A percentile compares a stretch with the other conserved stretches of the same genome.
phyloP scores from a whole-genome alignment of 2,113 vertebrate species.

The Hipposideros armiger region DNA sequence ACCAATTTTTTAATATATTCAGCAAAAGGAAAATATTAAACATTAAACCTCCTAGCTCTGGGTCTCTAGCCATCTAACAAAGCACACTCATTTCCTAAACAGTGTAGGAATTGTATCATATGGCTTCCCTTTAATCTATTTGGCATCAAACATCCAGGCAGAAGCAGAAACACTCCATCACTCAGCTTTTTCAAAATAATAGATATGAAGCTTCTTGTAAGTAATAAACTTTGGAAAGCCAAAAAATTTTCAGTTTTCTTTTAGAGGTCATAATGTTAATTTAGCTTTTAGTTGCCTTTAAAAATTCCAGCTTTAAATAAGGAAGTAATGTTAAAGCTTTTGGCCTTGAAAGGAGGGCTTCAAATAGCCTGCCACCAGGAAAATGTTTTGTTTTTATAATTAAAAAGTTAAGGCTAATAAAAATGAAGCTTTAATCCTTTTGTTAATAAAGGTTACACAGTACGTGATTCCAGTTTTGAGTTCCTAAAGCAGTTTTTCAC shows the following conservation, averaged over 20 bases:
- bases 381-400: slow-evolving; percentile 50
- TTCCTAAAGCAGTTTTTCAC: not conserved
- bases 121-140: not conserved
- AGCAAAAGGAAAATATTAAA: slow-evolving; percentile 69
- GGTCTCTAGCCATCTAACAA: not conserved
- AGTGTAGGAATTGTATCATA: not conserved
- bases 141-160: not conserved
- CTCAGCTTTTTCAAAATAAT: slow-evolving; percentile 25
- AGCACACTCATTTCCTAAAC: not conserved
- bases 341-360: not conserved
- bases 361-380: not conserved
- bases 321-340: not conserved
- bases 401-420: slow-evolving; percentile 19
- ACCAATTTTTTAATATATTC: slow-evolving; percentile 70
- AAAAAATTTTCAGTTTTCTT: not conserved
- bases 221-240: not conserved
- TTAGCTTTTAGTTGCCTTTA: slow-evolving; percentile 21
- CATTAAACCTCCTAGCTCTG: not conserved
- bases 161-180: not conserved
- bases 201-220: not conserved
- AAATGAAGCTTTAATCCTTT: not conserved
- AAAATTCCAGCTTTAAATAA: slow-evolving; percentile 8
- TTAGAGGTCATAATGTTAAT: not conserved
- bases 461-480: not conserved
- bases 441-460: not conserved